Percentiles rank a stretch among this genome's conserved stretches.
phyloP scores from a whole-genome alignment of 2,113 vertebrate species.

The Petrocephalus zakoni region DNA sequence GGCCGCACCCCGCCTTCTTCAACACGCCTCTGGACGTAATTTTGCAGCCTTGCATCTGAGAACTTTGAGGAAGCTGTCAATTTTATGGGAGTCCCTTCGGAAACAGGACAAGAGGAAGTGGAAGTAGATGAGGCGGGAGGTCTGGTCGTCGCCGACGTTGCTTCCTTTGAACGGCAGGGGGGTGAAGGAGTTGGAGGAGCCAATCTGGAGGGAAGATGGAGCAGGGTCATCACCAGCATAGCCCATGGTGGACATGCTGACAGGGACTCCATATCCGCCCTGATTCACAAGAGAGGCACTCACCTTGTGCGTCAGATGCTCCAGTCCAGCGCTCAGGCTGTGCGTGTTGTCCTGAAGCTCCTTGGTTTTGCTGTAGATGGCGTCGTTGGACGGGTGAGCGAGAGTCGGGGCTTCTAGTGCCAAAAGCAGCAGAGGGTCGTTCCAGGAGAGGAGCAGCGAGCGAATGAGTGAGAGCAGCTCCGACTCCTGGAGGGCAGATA shows the following conservation, averaged over 20 bases:
- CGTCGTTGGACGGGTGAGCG: slow-evolving; percentile 51
- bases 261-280: background rate
- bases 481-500: slow-evolving; percentile 42
- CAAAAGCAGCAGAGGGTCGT: slow-evolving; percentile 51
- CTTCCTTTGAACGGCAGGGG: slow-evolving; percentile 49
- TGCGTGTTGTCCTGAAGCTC: slow-evolving; percentile 59
- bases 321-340: slow-evolving; percentile 57
- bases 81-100: slow-evolving; percentile 69
- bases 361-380: slow-evolving; percentile 55
- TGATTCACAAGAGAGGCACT: background rate
- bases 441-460: slow-evolving; percentile 63
- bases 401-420: slow-evolving; percentile 46
- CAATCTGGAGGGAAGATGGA: slow-evolving; percentile 49
- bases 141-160: slow-evolving; percentile 52
- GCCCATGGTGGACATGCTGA: background rate
- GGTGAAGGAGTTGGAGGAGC: slow-evolving; percentile 49
- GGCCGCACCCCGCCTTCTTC: background rate
- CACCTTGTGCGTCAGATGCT: slow-evolving; percentile 56
- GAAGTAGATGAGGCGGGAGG: slow-evolving; percentile 56
- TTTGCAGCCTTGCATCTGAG: slow-evolving; percentile 59
- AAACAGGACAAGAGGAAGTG: slow-evolving; percentile 68
- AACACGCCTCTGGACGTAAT: slow-evolving; percentile 55
- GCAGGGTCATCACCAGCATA: background rate
- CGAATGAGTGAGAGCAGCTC: slow-evolving; percentile 60
- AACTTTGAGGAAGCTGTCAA: slow-evolving; percentile 70